These are phyloP conservation scores for Pyrgilauda ruficollis DNA, from an alignment of 2,113 vertebrate genomes.

Conservation along the genomic window DNA sequence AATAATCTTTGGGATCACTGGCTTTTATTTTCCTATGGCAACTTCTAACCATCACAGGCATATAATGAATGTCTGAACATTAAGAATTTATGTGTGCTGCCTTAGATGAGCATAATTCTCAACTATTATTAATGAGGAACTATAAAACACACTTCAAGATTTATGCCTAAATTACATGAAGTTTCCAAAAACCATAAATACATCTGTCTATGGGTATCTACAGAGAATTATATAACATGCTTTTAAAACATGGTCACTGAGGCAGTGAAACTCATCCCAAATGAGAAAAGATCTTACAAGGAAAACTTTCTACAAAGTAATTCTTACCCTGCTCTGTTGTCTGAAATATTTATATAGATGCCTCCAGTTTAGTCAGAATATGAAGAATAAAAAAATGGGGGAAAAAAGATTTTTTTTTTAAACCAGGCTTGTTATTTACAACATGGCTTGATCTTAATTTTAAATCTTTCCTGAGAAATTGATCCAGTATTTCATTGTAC, in stretches of 20 bases:
- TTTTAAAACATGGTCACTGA: not conserved
- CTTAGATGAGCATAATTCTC: constrained; percentile 40
- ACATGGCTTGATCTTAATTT: not conserved
- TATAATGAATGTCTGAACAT: constrained; percentile 33
- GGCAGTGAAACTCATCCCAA: constrained; percentile 7
- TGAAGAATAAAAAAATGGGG: not conserved
- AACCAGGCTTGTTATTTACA: not conserved
- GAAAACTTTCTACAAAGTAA: constrained; percentile 2
- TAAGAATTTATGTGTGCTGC: constrained; percentile 27
- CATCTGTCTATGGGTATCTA: not conserved
- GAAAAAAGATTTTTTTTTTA: not conserved
- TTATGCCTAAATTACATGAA: not conserved
- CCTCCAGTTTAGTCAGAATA: not conserved
- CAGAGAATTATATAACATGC: constrained; percentile 11
- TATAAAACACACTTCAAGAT: constrained; percentile 19
- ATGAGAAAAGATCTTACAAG: constrained; percentile 23
- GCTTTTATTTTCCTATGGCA: constrained; percentile 39
- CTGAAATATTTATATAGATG: constrained; percentile 35
- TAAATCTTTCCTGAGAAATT: not conserved
- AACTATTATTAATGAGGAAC: constrained; percentile 40
- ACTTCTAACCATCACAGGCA: not conserved
- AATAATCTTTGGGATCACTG: not conserved
- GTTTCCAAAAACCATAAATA: constrained; percentile 39
- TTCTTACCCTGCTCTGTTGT: not conserved
- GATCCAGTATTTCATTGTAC: not conserved